A percentile compares a stretch with the other conserved stretches of the same genome.
Evolutionary conservation across 2,888 invertebrate species (phyloP).

Genomic region (Orthosia incerta): DNA sequence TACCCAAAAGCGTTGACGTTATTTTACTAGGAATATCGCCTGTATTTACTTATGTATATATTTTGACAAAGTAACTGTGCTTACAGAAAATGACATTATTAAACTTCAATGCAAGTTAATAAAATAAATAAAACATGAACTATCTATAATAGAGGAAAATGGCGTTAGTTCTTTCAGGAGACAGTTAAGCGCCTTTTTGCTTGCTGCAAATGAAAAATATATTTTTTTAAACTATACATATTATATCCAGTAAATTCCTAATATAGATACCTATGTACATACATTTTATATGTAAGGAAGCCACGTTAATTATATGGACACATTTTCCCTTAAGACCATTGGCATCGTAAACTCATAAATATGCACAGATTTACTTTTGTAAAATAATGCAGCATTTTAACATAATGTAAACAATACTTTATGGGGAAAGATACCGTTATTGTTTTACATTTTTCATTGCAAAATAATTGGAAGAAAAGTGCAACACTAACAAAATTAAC

Average conservation of each 20-base stretch:
- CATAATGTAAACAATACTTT: conserved; percentile 3
- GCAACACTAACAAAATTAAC: neutral
- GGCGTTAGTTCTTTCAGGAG: no score
- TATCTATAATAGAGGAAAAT: neutral
- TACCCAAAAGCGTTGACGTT: conserved; percentile 6
- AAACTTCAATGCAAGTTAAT: no score
- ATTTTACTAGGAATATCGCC: neutral
- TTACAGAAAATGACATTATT: neutral
- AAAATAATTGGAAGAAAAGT: neutral
- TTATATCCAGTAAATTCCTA: neutral
- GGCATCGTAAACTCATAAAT: neutral
- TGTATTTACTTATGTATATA: neutral
- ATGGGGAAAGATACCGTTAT: neutral
- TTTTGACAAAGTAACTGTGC: neutral
- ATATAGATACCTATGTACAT: no score
- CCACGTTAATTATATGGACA: neutral
- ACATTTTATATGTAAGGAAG: neutral
- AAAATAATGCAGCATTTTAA: neutral
- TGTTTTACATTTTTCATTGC: neutral
- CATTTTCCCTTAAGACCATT: neutral
- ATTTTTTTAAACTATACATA: neutral
- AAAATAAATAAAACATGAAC: no score
- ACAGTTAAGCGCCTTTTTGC: no score
- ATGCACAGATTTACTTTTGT: neutral
- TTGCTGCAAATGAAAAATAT: no score